Evolutionary conservation across 2,888 invertebrate species (phyloP), one percentile per base, ranked within the genome.

Genomic region (Melanophora roralis): DNA sequence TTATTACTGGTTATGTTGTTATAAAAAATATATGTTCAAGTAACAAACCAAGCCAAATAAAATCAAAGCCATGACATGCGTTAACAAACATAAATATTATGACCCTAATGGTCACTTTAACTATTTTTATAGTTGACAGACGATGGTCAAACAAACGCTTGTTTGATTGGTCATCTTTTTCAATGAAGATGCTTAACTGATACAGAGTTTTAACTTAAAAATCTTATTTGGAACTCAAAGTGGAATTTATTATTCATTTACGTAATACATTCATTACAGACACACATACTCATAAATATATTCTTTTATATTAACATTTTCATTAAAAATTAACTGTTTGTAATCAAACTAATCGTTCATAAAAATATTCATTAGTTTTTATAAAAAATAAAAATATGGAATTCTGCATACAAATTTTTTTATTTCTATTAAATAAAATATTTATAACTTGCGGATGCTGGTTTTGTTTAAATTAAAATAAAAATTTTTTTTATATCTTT

Each of bases 331-430:
- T 75, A n/a, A n/a, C 68, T 67, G 59, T 43, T 34, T 59, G 43
- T 74, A 59, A 68, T 53, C 60, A 38, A 68, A 68, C 75, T 68
- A 75, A 75, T 75, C 75, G 67, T 68, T 68, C 45, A 68, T 45
- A 75, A 45, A 47, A n/a, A 75, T 62, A 75, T 68, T 75, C n/a
- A n/a, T n/a, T n/a, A 27, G 38, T 45, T 75, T 60, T 62, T 62
- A 38, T 75, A 47, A 38, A 23, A 38, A 9, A 53, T 19, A 68
- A 60, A 47, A 19, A 23, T 23, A 27, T 12, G 36, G 38, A 12
- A 11, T 11, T 59, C 5, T 43, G 1, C 7, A 14, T 14, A 43
- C 34, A 19, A 4, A 23, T 8, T 59, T 16, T 36, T 36, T 67
- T 53, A 23, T 27, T 43, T 51, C 12, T 27, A 21, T 59, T n/a